Evolutionary conservation across 1,140 invertebrate genomes (phyloP).

Genomic region (Tribolium madens): DNA sequence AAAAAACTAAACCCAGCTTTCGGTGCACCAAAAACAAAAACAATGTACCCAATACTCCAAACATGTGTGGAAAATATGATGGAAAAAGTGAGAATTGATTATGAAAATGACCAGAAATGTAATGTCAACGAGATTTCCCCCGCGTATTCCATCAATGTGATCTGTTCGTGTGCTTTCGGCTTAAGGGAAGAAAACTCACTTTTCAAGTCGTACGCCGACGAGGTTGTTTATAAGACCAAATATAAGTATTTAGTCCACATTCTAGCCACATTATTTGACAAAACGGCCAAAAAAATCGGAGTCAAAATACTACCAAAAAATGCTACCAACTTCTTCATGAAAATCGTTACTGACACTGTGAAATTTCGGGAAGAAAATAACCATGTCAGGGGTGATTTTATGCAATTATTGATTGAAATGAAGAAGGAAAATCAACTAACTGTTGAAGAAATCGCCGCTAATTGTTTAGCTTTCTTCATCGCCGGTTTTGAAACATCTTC

Average conservation of each 20-base stretch:
- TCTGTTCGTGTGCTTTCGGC: slow-evolving; percentile 66
- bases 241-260: neutral
- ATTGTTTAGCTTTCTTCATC: slow-evolving; percentile 69
- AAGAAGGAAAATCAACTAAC: slow-evolving; percentile 59
- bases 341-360: slow-evolving; percentile 40
- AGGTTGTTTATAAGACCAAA: neutral
- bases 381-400: slow-evolving; percentile 70
- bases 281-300: no score
- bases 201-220: neutral
- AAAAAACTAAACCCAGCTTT: slow-evolving; percentile 54
- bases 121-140: neutral
- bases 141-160: neutral
- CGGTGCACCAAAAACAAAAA: slow-evolving; percentile 63
- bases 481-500: slow-evolving; percentile 75
- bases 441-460: slow-evolving; percentile 64
- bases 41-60: slow-evolving; percentile 57
- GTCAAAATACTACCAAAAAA: slow-evolving; percentile 4
- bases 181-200: slow-evolving; percentile 60
- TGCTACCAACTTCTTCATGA: slow-evolving; percentile 36
- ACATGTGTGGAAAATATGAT: neutral
- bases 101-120: slow-evolving; percentile 60
- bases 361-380: slow-evolving; percentile 16
- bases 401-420: slow-evolving; percentile 72
- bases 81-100: neutral
- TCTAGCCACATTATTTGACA: neutral